These are phyloP conservation scores for Lasioglossum malachurum DNA, from an alignment of 2,888 invertebrate species.

Conservation along the genomic window DNA sequence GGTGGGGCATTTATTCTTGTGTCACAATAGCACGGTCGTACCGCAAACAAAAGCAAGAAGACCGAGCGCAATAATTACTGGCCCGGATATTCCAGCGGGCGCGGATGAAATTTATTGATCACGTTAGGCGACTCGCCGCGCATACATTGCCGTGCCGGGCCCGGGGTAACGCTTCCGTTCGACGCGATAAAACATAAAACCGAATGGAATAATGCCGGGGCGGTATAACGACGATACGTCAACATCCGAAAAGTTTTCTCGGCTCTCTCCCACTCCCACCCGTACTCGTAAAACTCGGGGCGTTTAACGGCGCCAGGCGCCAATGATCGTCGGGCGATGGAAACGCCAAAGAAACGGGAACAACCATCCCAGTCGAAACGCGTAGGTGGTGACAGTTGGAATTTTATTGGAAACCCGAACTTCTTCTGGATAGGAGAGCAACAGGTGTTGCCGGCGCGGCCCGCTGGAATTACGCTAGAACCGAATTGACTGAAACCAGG, in stretches of 20 bases:
- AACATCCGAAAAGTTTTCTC: background rate
- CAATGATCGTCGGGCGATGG: background rate
- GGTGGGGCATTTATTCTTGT: background rate
- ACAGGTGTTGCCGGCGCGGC: conserved; percentile 62
- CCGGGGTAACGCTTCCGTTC: background rate
- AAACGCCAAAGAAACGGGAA: conserved; percentile 11
- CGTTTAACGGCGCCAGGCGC: background rate
- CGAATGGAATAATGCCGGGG: background rate
- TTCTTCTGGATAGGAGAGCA: conserved; percentile 61
- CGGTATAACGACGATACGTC: background rate
- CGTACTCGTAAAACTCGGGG: background rate
- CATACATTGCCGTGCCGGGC: background rate
- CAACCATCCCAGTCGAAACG: conserved; percentile 28
- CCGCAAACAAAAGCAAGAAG: conserved; percentile 2
- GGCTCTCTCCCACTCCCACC: background rate
- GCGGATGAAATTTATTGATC: background rate
- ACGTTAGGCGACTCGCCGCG: background rate
- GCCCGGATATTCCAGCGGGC: background rate
- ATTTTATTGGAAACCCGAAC: conserved; percentile 62
- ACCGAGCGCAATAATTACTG: background rate
- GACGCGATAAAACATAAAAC: conserved; percentile 2
- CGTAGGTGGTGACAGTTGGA: conserved; percentile 49
- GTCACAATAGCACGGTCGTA: background rate
- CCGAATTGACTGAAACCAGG: conserved; percentile 38
- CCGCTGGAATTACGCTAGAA: conserved; percentile 51